Conservation (phyloP, 1,140 invertebrate species). For the Bombus breviceps region DNA sequence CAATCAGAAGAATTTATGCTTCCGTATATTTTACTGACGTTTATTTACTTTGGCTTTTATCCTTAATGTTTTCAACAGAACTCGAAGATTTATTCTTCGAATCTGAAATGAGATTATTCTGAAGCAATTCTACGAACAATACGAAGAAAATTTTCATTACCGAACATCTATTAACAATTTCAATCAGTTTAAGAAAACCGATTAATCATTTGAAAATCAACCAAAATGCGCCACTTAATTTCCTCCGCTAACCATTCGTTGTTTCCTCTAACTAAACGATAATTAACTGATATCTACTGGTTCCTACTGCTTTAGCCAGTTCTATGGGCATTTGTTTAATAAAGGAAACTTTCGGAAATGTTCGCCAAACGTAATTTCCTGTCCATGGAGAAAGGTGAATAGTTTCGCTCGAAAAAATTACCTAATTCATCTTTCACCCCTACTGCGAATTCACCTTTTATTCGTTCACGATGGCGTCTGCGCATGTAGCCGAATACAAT, state of each 20-base stretch:
- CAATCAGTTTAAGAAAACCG: not conserved
- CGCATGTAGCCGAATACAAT: not conserved
- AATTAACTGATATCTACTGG: not conserved
- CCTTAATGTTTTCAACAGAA: not conserved
- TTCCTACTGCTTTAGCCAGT: not conserved
- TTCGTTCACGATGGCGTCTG: not conserved
- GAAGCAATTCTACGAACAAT: not conserved
- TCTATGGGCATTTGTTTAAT: not conserved
- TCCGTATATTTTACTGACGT: not conserved
- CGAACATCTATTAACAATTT: not conserved
- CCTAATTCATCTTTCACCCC: conserved; percentile 4
- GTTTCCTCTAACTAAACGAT: not conserved
- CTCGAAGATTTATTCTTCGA: too few species aligned
- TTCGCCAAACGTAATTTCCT: not conserved
- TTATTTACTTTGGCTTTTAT: not conserved
- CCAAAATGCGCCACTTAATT: not conserved
- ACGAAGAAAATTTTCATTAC: not conserved
- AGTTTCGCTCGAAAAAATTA: not conserved
- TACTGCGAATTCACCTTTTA: not conserved
- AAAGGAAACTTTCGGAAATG: not conserved
- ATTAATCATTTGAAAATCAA: not conserved
- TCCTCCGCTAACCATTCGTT: not conserved
- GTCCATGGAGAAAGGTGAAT: not conserved
- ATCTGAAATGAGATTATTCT: too few species aligned
- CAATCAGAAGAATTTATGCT: not conserved